phyloP scores from a whole-genome alignment of 2,888 invertebrate genomes.

The Catocala sponsa region DNA sequence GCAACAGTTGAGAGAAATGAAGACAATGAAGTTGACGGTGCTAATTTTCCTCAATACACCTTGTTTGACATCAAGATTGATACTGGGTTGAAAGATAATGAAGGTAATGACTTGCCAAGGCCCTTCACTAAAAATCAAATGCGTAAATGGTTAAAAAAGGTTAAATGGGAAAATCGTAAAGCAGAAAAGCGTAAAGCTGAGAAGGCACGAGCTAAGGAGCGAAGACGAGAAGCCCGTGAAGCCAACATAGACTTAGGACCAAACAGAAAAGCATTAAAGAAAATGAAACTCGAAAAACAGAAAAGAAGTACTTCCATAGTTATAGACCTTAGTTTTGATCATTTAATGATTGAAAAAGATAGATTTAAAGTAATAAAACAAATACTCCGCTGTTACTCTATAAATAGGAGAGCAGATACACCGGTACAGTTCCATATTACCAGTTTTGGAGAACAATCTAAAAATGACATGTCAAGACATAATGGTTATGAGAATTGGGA shows the following conservation, averaged over 20 bases:
- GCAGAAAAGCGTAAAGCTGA: constrained; percentile 91
- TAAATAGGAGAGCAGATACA: constrained; percentile 93
- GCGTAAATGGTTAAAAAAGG: constrained; percentile 90
- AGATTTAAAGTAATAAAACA: constrained; percentile 96
- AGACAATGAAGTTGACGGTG: constrained; percentile 41
- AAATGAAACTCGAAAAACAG: constrained; percentile 90
- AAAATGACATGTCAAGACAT: constrained; percentile 92
- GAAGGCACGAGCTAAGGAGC: constrained; percentile 91
- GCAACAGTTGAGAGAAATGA: constrained; percentile 26
- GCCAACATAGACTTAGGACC: constrained; percentile 93
- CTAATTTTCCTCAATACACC: constrained; percentile 68
- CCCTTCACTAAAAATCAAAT: constrained; percentile 89
- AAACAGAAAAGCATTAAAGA: constrained; percentile 93
- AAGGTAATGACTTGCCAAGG: constrained; percentile 78
- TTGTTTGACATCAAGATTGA: constrained; percentile 78
- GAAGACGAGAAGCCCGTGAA: constrained; percentile 90
- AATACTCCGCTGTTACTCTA: constrained; percentile 95
- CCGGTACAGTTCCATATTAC: constrained; percentile 95
- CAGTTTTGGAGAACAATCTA: constrained; percentile 92
- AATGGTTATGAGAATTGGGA: constrained; percentile 98
- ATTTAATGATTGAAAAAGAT: constrained; percentile 96
- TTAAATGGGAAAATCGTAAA: constrained; percentile 92
- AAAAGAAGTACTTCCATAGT: constrained; percentile 91
- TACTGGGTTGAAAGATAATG: constrained; percentile 81
- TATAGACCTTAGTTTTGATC: constrained; percentile 97